Percentiles rank a stretch among this genome's conserved stretches.
These are phyloP conservation scores for Lepidotrigona ventralis DNA, from an alignment of 1,140 invertebrate genomes.

Conservation along the genomic window DNA sequence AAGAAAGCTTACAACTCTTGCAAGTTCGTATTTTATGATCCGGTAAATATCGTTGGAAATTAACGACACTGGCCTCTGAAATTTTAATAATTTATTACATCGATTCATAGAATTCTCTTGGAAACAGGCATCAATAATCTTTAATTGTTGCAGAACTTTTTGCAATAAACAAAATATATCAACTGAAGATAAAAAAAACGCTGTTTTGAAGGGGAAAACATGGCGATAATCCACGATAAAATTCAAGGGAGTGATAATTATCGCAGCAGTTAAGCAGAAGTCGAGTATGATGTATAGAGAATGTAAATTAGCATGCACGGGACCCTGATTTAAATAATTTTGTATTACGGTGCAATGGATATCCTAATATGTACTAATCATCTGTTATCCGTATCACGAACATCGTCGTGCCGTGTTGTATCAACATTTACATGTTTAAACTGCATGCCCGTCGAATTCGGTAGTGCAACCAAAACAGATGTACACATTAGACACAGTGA, in stretches of 20 bases:
- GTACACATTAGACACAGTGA: too few relatives aligned
- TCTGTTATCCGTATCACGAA: constrained; percentile 33
- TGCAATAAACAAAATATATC: too few relatives aligned
- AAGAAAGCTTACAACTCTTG: too few relatives aligned
- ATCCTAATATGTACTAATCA: constrained; percentile 45
- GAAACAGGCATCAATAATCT: background rate
- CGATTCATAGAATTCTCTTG: background rate
- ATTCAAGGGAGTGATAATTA: background rate
- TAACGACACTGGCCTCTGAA: background rate
- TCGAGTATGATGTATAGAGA: background rate
- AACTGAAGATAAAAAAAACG: too few relatives aligned
- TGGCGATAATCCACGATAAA: background rate
- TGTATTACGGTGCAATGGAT: constrained; percentile 16
- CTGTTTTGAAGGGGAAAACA: too few relatives aligned
- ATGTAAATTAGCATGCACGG: background rate
- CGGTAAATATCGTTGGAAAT: background rate
- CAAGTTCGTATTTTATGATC: too few relatives aligned
- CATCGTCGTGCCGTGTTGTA: background rate
- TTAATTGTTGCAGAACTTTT: too few relatives aligned
- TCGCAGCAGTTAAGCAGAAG: background rate
- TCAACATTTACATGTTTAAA: constrained; percentile 38
- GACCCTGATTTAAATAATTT: constrained; percentile 32
- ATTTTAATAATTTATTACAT: background rate
- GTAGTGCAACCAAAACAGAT: background rate
- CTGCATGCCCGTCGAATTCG: background rate